Base-by-base conservation (phyloP, 1,140 invertebrate genomes). In the Ridgeia piscesae region DNA sequence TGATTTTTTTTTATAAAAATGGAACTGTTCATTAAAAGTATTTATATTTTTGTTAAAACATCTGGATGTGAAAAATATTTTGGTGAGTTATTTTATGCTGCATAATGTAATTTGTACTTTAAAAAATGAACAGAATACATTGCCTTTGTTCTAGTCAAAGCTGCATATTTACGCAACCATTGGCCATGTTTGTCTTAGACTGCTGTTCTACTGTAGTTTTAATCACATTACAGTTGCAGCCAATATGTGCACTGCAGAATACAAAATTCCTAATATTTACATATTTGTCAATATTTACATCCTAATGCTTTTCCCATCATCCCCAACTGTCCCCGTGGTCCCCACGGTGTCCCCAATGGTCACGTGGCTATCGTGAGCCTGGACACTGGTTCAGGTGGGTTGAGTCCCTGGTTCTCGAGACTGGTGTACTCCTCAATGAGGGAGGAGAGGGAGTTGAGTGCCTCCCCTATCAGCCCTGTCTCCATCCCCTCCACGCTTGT, bases 401-500 rank as follows among this genome's bases (percentile, higher is more conserved):
- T 34, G 42, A 34, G 17, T n/a, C 34, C 33, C 91, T 93, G 91
- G 6, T 11, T 9, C 33, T 96, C 95, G 88, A 96, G 93, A 34
- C 91, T 92, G 33, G 92, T 93, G 92, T 96, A 96, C 91, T 96
- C 96, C 21, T 93, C 91, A 6, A 96, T 95, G 11, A 96, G 93
- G 35, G 93, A 92, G 33, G 94, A 94, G 21, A 96, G 93, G 91
- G 95, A 95, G 50, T 95, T 94, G 6, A 95, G 92, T 92, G 95
- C 95, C 35, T 94, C 93, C 88, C 94, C 92, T 92, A 96, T 96
- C 34, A 95, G 94, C 9, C 92, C 92, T 33, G 94, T 33, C 88
- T 96, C 96, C 96, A 96, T 96, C 9, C 95, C 95, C 27, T 96
- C 95, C 35, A 96, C 95, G 89, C 94, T 93, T 0, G 95, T 95